Evolutionary conservation across 2,113 vertebrate genomes (phyloP).

Genomic region (Melanerpes aurifrons): DNA sequence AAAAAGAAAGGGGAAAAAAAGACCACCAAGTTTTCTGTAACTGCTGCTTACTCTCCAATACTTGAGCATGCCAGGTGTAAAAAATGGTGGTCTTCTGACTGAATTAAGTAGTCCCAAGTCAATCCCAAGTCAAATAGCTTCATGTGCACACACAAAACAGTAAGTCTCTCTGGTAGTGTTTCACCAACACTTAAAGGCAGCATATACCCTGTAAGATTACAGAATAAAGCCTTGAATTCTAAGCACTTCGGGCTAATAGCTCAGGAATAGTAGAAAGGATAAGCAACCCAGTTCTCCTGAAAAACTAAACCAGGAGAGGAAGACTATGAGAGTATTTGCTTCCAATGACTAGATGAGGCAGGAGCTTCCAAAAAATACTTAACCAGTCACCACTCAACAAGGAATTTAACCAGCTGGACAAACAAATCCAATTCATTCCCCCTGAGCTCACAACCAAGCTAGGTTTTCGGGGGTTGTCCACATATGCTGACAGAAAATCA

Average conservation of each 20-base stretch:
- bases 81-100: neutral
- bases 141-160: neutral
- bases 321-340: neutral
- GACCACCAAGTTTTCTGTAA: neutral
- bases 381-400: neutral
- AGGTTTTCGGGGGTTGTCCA: neutral
- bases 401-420: neutral
- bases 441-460: neutral
- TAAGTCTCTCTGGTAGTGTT: neutral
- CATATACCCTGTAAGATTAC: neutral
- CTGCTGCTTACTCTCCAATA: neutral
- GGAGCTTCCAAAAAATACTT: neutral
- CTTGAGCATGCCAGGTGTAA: neutral
- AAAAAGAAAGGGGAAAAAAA: neutral
- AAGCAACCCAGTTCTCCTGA: neutral
- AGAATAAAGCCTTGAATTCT: neutral
- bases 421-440: neutral
- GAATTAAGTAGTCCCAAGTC: neutral
- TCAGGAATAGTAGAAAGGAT: neutral
- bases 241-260: neutral
- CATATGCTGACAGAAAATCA: neutral
- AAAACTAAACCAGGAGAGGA: neutral
- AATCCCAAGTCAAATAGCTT: neutral
- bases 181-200: neutral
- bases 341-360: neutral